phyloP scores from a whole-genome alignment of 2,113 vertebrate species.

The Coregonus clupeaformis region DNA sequence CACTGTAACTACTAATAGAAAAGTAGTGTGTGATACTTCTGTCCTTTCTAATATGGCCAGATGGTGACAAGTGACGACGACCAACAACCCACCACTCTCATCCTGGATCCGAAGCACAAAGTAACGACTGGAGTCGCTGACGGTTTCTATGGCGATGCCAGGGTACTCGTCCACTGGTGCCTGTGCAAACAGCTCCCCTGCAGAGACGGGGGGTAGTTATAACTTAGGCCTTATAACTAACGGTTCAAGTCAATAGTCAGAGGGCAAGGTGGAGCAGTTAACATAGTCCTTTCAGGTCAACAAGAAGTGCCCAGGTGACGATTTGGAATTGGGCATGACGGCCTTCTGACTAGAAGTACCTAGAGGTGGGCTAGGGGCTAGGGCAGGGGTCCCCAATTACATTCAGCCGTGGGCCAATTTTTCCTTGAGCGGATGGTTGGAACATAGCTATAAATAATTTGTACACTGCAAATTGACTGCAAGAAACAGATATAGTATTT shows the following conservation, averaged over 20 bases:
- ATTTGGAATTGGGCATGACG: too few species aligned
- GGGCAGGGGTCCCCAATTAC: not conserved
- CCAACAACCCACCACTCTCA: constrained; percentile 80
- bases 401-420: too few species aligned
- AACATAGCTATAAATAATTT: too few species aligned
- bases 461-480: too few species aligned
- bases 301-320: not conserved
- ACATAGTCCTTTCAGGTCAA: not conserved
- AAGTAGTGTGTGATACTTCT: not conserved
- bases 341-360: not conserved
- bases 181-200: constrained; percentile 93
- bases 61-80: not conserved
- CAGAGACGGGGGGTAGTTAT: not conserved
- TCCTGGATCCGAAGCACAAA: constrained; percentile 93
- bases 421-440: too few species aligned
- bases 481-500: too few species aligned
- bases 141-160: constrained; percentile 88
- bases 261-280: not conserved
- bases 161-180: constrained; percentile 89
- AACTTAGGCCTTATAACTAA: not conserved
- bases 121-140: constrained; percentile 92
- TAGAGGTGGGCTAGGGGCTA: not conserved
- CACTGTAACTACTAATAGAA: too few species aligned
- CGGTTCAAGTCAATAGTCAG: not conserved
- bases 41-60: not conserved